Base-by-base conservation (phyloP, 2,888 invertebrate genomes). In the Oxytorus armatus region DNA sequence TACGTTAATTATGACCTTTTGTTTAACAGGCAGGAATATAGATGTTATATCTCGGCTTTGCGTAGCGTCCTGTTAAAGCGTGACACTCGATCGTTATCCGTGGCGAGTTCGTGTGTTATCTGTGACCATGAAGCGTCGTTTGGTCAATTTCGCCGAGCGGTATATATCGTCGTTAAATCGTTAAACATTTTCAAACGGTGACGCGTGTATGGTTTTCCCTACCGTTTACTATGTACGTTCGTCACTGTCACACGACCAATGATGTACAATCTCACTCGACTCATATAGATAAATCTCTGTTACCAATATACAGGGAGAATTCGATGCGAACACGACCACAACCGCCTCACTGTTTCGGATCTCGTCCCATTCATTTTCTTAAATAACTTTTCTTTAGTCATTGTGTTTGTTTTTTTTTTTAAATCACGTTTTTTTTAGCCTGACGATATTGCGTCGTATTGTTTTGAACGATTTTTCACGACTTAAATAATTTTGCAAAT, bases 111-210 rank as follows among this genome's bases (percentile, higher is more conserved):
- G 55, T 29, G 55, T 29, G 55, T 70, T 66, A 65, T 65, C 36
- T 25, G 33, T n/a, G 77, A 25, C 70, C 77, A 29, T 72, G 70
- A 70, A 39, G 65, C 16, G 10, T 75, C 57, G 53, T 77, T 77
- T 65, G 65, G 44, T n/a, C 70, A 72, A 65, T 72, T 65, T 72
- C 49, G 25, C 39, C 51, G 42, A 42, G n/a, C n/a, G n/a, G 36
- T 57, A 42, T 23, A 11, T 55, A 42, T 57, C 63, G 69, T 49
- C 21, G 39, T 59, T 77, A 29, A 63, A 57, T 44, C 61, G 14
- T 63, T 63, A 44, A 42, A 63, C 25, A 44, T 47, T 65, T 61
- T 53, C 51, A 16, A 25, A 69, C 25, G 23, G 29, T 77, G 70
- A 77, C 77, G 57, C 70, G 72, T 39, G 69, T 23, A 69, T 16